Base-by-base conservation (phyloP, 2,888 invertebrate genomes). In the Mimachlamys varia region DNA sequence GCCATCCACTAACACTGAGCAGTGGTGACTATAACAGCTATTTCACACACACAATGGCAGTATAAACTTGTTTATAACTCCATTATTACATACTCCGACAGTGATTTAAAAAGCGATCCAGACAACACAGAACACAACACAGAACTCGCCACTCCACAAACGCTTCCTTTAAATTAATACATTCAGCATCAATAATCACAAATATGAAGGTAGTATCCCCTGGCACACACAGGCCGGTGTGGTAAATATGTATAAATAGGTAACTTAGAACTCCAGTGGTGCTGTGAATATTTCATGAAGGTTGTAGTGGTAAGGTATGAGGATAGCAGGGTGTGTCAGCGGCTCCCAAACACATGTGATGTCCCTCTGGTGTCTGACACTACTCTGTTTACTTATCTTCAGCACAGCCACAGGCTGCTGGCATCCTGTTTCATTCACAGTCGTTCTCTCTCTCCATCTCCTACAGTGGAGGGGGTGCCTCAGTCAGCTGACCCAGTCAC, bases 351-450 rank as follows among this genome's bases (percentile, higher is more conserved):
- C 53, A 53, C 13, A 13, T 53, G 10, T 76, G n/a, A n/a, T n/a
- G 33, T 76, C 76, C 76, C 33, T 76, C 76, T 33, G 0, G 33
- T 2, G 33, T 33, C 76, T 76, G 76, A 76, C 76, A 33, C 4
- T 5, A 7, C 44, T 44, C 33, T 76, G 33, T 76, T 76, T 76
- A 76, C 76, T 76, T 76, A 76, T 76, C 76, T 76, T 33, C 33
- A 76, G 33, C 22, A 76, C 27, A 27, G 76, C 76, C 76, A 76
- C 76, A 76, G 76, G 76, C 76, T 76, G 76, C 17, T 76, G 76
- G 76, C 33, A 76, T 76, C 76, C 27, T 27, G 13, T 76, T 76
- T 76, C 76, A 76, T 76, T 76, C 76, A 76, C 33, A 76, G 76
- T 76, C 33, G 3, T 44, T 44, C 44, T 53, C 53, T 76, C 7